Conservation (phyloP, 2,113 vertebrate species). For the Psephotus haematonotus region DNA sequence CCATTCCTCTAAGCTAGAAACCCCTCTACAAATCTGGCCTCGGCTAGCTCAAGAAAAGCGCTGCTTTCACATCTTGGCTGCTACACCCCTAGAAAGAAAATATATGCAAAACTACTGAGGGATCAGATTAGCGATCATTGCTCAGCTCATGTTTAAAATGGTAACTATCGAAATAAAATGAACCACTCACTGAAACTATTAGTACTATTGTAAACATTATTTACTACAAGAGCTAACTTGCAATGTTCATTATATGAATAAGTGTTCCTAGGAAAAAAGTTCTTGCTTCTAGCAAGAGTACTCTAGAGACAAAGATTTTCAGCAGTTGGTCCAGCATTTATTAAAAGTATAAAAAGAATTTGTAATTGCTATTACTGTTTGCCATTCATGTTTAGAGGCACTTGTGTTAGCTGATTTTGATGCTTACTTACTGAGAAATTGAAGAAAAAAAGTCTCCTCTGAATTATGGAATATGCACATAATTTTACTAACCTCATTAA, state of each 20-base stretch:
- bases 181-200: not conserved
- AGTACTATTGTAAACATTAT: not conserved
- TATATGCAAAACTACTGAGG: not conserved
- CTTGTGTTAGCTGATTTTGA: not conserved
- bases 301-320: not conserved
- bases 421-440: not conserved
- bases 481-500: conserved; percentile 90
- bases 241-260: not conserved
- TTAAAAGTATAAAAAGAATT: not conserved
- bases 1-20: not conserved
- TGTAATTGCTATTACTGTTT: not conserved
- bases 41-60: not conserved
- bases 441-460: not conserved
- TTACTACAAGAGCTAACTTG: not conserved
- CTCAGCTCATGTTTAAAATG: not conserved
- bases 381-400: not conserved
- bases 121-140: not conserved
- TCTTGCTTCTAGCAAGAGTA: not conserved
- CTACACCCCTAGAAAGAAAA: not conserved
- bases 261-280: not conserved
- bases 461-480: not conserved
- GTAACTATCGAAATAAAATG: not conserved
- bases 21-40: not conserved
- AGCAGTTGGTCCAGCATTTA: not conserved
- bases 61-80: not conserved